A percentile compares a stretch with the other conserved stretches of the same genome.
Evolutionary conservation across 2,888 invertebrate genomes (phyloP).

Genomic region (Cyrtodaria siliqua): DNA sequence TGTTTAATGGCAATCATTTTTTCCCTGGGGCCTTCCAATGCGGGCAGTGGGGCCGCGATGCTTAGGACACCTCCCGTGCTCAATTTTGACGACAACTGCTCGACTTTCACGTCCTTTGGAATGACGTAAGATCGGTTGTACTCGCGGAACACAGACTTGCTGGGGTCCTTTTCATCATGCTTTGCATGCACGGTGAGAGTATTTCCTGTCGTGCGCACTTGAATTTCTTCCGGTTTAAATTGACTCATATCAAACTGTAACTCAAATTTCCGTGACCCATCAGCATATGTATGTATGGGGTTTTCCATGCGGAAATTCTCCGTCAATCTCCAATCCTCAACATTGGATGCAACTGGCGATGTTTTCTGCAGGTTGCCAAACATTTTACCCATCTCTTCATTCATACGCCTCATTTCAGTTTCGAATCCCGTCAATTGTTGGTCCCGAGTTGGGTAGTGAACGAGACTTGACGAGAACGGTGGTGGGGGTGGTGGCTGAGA

Average conservation of each 20-base stretch:
- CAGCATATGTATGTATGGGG: conserved; percentile 84
- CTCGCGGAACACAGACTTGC: conserved; percentile 98
- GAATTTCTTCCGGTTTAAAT: conserved; percentile 98
- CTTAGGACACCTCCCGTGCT: conserved; percentile 98
- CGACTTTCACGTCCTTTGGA: conserved; percentile 98
- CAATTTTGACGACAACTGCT: conserved; percentile 97
- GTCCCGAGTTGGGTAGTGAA: conserved; percentile 50
- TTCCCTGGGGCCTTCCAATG: conserved; percentile 90
- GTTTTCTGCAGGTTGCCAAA: conserved; percentile 56
- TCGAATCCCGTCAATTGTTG: conserved; percentile 48
- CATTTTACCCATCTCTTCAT: conserved; percentile 62
- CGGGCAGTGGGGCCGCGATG: conserved; percentile 98
- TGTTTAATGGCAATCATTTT: conserved; percentile 92
- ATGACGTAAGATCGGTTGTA: conserved; percentile 99
- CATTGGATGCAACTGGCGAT: conserved; percentile 23
- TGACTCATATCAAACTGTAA: conserved; percentile 98
- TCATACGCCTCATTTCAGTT: conserved; percentile 58
- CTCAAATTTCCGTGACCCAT: conserved; percentile 95
- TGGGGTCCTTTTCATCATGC: conserved; percentile 99
- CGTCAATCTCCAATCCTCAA: conserved; percentile 67
- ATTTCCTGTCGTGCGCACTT: conserved; percentile 99
- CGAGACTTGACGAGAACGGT: conserved; percentile 32
- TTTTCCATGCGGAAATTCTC: conserved; percentile 77
- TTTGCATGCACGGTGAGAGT: conserved; percentile 97
- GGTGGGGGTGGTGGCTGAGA: conserved; percentile 24